phyloP scores from a whole-genome alignment of 2,113 vertebrate species.

The Helogale parvula region DNA sequence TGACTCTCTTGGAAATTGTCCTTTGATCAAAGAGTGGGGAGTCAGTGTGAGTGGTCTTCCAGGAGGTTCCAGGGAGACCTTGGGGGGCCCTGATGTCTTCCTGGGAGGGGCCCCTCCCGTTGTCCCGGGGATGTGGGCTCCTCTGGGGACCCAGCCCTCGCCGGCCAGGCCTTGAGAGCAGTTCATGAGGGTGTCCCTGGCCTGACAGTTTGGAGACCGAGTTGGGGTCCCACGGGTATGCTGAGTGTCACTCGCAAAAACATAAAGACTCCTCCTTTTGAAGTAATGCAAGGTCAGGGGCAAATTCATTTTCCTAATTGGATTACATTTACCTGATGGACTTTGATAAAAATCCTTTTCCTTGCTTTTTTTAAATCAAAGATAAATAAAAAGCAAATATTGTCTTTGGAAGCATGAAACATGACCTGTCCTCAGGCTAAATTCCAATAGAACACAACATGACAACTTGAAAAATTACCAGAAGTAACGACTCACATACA shows the following conservation, averaged over 20 bases:
- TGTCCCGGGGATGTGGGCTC: slow-evolving; percentile 50
- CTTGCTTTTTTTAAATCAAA: slow-evolving; percentile 75
- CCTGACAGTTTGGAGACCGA: slow-evolving; percentile 17
- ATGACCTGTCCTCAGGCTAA: neutral
- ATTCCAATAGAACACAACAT: neutral
- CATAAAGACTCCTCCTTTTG: slow-evolving; percentile 62
- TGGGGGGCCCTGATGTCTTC: neutral
- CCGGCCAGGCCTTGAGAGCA: slow-evolving; percentile 44
- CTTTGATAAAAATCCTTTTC: slow-evolving; percentile 71
- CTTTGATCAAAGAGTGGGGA: neutral
- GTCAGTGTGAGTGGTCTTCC: accelerated
- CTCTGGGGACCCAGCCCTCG: slow-evolving; percentile 68
- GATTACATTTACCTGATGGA: slow-evolving; percentile 78
- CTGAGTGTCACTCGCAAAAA: slow-evolving; percentile 61
- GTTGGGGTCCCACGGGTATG: neutral
- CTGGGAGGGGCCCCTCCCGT: slow-evolving; percentile 39
- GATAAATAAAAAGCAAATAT: slow-evolving; percentile 69
- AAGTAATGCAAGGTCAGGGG: slow-evolving; percentile 55
- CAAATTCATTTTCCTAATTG: slow-evolving; percentile 78
- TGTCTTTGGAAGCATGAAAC: slow-evolving; percentile 61
- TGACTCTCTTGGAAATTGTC: accelerated
- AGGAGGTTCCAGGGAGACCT: slow-evolving; percentile 53
- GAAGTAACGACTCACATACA: neutral
- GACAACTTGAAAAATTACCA: neutral
- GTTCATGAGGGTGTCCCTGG: slow-evolving; percentile 55